Conservation (phyloP, 1,140 invertebrate genomes). For the Atta cephalotes region DNA sequence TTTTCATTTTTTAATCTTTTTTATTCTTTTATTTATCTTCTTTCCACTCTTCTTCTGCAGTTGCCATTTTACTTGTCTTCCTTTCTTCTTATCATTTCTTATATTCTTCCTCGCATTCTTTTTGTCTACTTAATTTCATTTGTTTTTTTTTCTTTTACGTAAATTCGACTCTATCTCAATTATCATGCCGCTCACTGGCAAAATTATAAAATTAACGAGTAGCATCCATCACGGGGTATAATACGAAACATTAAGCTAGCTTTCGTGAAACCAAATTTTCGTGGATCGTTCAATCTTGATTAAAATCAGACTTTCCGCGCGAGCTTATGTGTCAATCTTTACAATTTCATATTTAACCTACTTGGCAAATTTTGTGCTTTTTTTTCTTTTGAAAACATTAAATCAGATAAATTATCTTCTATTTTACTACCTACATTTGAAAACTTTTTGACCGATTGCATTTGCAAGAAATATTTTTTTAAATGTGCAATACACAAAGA, state of each 20-base stretch:
- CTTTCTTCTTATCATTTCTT: neutral
- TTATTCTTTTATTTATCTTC: slow-evolving; percentile 15
- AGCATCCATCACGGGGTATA: slow-evolving; percentile 77
- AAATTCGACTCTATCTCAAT: slow-evolving; percentile 48
- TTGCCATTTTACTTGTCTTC: slow-evolving; percentile 26
- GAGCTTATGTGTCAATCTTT: slow-evolving; percentile 41
- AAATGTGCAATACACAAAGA: slow-evolving; percentile 1
- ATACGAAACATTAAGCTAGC: slow-evolving; percentile 71
- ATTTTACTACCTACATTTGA: neutral
- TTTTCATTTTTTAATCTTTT: neutral
- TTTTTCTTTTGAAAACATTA: neutral
- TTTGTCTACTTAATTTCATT: neutral
- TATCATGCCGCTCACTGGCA: slow-evolving; percentile 43
- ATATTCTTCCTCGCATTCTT: neutral
- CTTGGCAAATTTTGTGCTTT: slow-evolving; percentile 7
- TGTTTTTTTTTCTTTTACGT: neutral
- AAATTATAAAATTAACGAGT: slow-evolving; percentile 82
- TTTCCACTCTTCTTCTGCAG: neutral
- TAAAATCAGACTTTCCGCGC: slow-evolving; percentile 65
- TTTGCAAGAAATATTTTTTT: slow-evolving; percentile 14
- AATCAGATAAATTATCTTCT: slow-evolving; percentile 9
- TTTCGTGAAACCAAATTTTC: slow-evolving; percentile 74
- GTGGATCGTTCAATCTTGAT: slow-evolving; percentile 79
- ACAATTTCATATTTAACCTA: slow-evolving; percentile 18
- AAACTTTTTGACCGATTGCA: slow-evolving; percentile 7